Evolutionary conservation across 1,140 invertebrate genomes (phyloP), one percentile per base, ranked within the genome.

Genomic region (Cherax destructor): DNA sequence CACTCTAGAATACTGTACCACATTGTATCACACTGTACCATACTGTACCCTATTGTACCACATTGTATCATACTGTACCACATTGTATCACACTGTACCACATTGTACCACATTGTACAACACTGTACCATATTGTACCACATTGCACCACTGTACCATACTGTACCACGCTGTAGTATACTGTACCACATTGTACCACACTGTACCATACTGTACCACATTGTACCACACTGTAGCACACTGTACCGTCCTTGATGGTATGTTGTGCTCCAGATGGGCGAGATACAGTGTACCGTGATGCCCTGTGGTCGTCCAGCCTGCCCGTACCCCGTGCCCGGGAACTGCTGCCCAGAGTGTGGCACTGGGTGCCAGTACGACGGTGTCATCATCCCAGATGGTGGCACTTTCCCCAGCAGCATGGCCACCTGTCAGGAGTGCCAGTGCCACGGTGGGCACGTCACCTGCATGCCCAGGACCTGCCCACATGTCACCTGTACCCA

Each of bases 331-430:
- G 77, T 79, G 77, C 77, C 77, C 0, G 77, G 77, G 4, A 13
- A 3, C 47, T 79, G 77, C 18, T 79, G 77, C 77, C 77, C 77
- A 3, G 13, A 79, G 18, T 79, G 77, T n/a, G 47, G 41, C 21
- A 16, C 77, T 13, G 77, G 77, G 10, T 79, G 77, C 77, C 77
- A 79, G 77, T 79, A 79, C 16, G n/a, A 52, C 11, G 77, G 52
- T 52, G 47, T 21, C 10, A 49, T 79, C 47, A 79, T 79, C 52
- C 77, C 77, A n/a, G 77, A 79, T 9, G 77, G 77, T 18, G 77
- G 77, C 6, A 50, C 49, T 11, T 79, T 79, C 47, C 77, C 77
- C 47, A 50, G 41, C 52, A 52, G 9, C 77, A 79, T 79, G 77
- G 77, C 77, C 11, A 52, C 47, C 2, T 79, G 77, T 18, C 77